Evolutionary conservation across 2,113 vertebrate genomes (phyloP).

Genomic region (Empidonax alnorum): DNA sequence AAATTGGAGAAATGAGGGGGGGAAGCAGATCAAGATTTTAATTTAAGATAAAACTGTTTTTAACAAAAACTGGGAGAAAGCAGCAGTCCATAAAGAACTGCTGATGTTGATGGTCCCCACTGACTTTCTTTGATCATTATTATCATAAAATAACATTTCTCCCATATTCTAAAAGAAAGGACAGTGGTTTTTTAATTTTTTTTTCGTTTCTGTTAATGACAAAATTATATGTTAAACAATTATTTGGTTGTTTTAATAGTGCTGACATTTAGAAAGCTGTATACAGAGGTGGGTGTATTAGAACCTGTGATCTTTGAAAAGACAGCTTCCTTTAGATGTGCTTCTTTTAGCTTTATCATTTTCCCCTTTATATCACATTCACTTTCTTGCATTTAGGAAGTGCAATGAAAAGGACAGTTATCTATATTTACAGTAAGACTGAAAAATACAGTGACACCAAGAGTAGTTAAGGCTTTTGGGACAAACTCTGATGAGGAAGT

Average conservation of each 20-base stretch:
- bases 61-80: not conserved
- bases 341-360: not conserved
- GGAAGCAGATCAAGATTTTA: not conserved
- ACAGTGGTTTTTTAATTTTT: accelerated
- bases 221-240: not conserved
- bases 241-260: not conserved
- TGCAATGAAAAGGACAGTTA: not conserved
- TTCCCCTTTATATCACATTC: not conserved
- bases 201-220: not conserved
- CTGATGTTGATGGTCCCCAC: not conserved
- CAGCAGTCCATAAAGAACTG: not conserved
- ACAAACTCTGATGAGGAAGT: not conserved
- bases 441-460: not conserved
- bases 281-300: not conserved
- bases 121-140: not conserved
- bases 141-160: not conserved
- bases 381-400: not conserved
- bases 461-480: not conserved
- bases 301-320: not conserved
- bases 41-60: not conserved
- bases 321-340: not conserved
- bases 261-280: not conserved
- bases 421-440: not conserved
- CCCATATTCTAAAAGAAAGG: not conserved
- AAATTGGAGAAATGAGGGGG: not conserved